Base-by-base conservation (phyloP, 2,797 vertebrate species). In the Sebastes nivosus region DNA sequence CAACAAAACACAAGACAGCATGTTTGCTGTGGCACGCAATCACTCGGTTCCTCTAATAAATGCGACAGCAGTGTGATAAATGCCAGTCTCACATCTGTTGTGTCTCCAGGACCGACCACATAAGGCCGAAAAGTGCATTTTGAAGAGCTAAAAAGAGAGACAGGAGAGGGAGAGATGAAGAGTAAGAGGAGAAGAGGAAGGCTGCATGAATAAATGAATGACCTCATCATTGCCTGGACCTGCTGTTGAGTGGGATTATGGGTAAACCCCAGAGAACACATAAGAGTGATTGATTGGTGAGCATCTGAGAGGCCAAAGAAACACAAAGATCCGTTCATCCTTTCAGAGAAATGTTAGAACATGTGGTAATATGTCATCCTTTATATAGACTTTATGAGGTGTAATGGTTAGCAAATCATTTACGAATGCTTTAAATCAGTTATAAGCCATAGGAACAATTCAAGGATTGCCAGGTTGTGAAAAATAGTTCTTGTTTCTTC, bases 181-280 rank as follows among this genome's bases (percentile, higher is more conserved):
- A 67, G 12, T 10, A 20, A 12, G 38, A 52, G 29, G 46, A 59
- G 63, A 72, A 50, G 66, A 36, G 8, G 63, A 46, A 58, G 54
- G 67, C 3, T 64, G 25, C 55, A 32, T 75, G 75, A 85, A 76
- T 67, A 38, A 36, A 76, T 27, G 65, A 71, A 81, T 88, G 83
- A 88, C 80, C 81, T 87, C 87, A 85, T 84, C 68, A 22, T 25
- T 58, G 34, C 55, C 59, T 57, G 24, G 52, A 68, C 46, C 77
- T 80, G 38, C 61, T 71, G 61, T 52, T 77, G 72, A 79, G 54
- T 22, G 67, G 82, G 52, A 86, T 89, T 85, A 72, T 87, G 68
- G 75, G 68, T 80, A 55, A 20, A 81, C 80, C 50, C 72, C 5
- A 7, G 69, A 65, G 80, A 81, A 74, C 13, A 22, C 52, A 42